Conservation (phyloP, 2,113 vertebrate species). For the Microcebus murinus region DNA sequence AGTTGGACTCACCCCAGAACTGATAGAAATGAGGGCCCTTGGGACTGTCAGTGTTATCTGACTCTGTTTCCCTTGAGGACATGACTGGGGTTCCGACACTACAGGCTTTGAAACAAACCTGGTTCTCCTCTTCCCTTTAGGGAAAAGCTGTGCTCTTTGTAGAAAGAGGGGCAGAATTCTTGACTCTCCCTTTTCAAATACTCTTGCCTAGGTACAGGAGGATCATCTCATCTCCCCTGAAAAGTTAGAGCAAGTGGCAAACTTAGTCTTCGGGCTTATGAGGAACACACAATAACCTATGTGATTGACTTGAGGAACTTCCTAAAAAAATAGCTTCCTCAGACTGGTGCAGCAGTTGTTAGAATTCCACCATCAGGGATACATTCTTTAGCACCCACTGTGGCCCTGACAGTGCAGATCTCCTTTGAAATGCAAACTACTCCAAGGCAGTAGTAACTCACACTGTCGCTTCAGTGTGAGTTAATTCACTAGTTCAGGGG, state of each 20-base stretch:
- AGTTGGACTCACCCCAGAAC: neutral
- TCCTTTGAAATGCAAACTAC: neutral
- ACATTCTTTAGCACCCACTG: neutral
- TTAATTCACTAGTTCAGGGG: neutral
- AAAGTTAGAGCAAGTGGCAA: neutral
- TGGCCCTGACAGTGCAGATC: neutral
- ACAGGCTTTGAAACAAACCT: neutral
- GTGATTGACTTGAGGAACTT: neutral
- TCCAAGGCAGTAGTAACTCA: neutral
- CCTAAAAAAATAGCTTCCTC: neutral
- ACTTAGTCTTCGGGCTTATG: neutral
- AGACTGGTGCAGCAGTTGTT: neutral
- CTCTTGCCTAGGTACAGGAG: neutral
- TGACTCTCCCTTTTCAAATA: neutral
- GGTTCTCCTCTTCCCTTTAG: neutral
- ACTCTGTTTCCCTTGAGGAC: neutral
- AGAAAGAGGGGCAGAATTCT: neutral
- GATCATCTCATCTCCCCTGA: neutral
- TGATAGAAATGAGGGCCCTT: neutral
- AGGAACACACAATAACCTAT: neutral
- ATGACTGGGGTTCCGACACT: neutral
- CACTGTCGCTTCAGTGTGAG: neutral
- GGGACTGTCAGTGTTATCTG: neutral
- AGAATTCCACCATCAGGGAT: neutral
- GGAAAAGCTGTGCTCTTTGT: neutral